Evolutionary conservation across 2,888 invertebrate genomes (phyloP).

Genomic region (Netelia fuscicornis): DNA sequence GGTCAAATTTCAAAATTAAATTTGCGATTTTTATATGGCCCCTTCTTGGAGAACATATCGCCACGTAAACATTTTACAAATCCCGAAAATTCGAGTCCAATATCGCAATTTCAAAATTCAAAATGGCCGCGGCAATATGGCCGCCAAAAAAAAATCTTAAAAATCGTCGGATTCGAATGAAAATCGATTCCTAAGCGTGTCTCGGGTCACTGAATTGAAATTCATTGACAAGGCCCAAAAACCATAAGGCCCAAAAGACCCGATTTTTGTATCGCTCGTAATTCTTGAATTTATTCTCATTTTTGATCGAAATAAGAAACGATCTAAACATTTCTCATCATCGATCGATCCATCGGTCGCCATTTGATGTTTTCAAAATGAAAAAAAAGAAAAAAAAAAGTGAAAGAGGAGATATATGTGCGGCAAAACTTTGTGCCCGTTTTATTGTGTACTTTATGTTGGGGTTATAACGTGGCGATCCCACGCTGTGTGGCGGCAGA

Average conservation of each 20-base stretch:
- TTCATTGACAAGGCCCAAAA: background rate
- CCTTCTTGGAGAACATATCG: background rate
- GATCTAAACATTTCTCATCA: constrained; percentile 33
- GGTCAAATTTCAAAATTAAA: background rate
- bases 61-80: background rate
- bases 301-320: background rate
- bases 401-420: constrained; percentile 55
- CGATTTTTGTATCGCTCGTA: background rate
- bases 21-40: background rate
- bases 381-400: constrained; percentile 57
- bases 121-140: background rate
- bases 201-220: too few species aligned
- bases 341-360: constrained; percentile 42
- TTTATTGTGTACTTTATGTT: constrained; percentile 61
- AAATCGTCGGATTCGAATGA: background rate
- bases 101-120: background rate
- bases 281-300: background rate
- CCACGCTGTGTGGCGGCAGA: constrained; percentile 79
- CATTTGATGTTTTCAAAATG: constrained; percentile 37
- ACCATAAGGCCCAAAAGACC: background rate
- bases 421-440: constrained; percentile 65
- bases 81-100: background rate
- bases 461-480: constrained; percentile 73
- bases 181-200: background rate
- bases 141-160: background rate